phyloP scores from a whole-genome alignment of 2,797 vertebrate species.

The Diglossa cyanea region DNA sequence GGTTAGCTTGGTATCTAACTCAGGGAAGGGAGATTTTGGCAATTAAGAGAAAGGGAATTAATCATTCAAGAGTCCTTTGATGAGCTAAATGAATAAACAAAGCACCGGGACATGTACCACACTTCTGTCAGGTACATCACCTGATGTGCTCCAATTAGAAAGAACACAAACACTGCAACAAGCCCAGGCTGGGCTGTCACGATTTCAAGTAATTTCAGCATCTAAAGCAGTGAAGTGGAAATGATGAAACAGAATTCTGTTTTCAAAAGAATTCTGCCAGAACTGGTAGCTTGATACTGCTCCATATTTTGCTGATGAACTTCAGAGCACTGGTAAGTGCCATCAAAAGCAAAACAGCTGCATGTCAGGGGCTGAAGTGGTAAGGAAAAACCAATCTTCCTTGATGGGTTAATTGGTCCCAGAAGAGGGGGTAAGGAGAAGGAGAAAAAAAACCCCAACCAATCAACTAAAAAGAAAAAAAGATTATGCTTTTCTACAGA shows the following conservation, averaged over 20 bases:
- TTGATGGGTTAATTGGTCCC: background rate
- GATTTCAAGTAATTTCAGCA: background rate
- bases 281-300: background rate
- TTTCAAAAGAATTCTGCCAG: background rate
- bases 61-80: background rate
- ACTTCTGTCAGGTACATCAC: background rate
- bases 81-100: background rate
- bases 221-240: background rate
- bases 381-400: background rate
- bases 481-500: background rate
- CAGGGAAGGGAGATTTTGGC: background rate
- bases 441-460: background rate
- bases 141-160: background rate
- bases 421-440: background rate
- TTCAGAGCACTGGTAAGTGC: background rate
- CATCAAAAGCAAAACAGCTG: background rate
- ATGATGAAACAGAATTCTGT: background rate
- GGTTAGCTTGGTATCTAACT: background rate
- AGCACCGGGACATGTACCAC: background rate
- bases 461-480: background rate
- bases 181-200: background rate
- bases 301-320: background rate
- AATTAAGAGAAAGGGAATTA: background rate
- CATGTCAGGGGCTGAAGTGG: background rate
- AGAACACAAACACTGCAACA: background rate